phyloP scores from a whole-genome alignment of 2,113 vertebrate genomes.

The Irena cyanogastra region DNA sequence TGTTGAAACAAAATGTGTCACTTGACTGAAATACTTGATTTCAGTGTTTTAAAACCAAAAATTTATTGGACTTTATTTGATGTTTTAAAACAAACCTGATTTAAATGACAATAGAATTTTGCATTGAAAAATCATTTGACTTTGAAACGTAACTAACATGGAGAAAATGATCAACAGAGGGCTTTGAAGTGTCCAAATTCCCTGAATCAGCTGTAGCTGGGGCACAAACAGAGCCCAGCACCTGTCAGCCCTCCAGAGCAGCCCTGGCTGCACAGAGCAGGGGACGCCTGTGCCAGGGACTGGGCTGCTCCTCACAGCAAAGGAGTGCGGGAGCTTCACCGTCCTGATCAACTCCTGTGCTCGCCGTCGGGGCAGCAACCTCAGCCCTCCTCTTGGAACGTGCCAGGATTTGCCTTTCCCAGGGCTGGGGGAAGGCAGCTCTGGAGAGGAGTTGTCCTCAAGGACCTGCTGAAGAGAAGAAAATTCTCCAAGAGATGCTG shows the following conservation, averaged over 20 bases:
- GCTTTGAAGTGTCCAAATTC: background rate
- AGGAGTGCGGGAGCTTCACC: background rate
- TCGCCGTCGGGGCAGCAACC: background rate
- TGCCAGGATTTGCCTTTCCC: background rate
- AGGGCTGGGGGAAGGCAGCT: too few species aligned
- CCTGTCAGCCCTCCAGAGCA: background rate
- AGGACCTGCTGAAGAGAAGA: background rate
- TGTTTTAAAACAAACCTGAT: background rate
- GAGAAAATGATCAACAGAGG: background rate
- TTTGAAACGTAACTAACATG: background rate
- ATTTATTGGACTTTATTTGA: conserved; percentile 17
- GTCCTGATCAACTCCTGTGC: background rate
- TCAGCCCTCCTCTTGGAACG: background rate
- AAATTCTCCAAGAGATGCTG: background rate
- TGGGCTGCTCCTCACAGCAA: background rate
- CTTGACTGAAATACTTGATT: conserved; percentile 8
- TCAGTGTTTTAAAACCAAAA: background rate
- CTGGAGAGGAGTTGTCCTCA: background rate
- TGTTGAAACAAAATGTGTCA: background rate
- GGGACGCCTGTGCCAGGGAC: background rate
- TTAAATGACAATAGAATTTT: conserved; percentile 2
- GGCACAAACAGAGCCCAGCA: background rate
- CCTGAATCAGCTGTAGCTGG: background rate
- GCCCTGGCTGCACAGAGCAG: background rate
- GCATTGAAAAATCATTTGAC: background rate